phyloP scores from a whole-genome alignment of 2,113 vertebrate genomes.

The Corapipo altera region DNA sequence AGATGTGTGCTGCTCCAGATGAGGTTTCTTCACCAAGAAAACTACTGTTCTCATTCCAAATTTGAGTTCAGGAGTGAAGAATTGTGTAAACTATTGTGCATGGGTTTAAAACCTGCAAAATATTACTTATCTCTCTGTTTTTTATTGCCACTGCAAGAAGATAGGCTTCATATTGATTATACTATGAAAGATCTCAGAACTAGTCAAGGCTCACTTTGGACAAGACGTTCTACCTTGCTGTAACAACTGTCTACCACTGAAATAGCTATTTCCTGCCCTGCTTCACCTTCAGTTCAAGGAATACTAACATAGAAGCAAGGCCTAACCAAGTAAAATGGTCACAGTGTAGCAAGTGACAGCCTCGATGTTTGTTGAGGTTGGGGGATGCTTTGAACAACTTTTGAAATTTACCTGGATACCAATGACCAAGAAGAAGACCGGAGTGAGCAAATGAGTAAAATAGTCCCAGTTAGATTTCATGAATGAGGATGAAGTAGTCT shows the following conservation, averaged over 20 bases:
- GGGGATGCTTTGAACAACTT: not conserved
- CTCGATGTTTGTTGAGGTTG: fast-evolving
- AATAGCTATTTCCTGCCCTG: not conserved
- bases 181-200: not conserved
- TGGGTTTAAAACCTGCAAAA: not conserved
- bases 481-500: not conserved
- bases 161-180: not conserved
- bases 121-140: not conserved
- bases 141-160: not conserved
- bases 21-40: not conserved
- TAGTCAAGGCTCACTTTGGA: not conserved
- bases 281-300: not conserved
- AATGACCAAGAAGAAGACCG: too few species aligned
- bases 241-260: not conserved
- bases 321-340: not conserved
- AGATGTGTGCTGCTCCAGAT: not conserved
- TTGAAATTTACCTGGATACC: not conserved
- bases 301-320: not conserved
- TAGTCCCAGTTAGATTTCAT: not conserved
- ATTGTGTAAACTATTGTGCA: not conserved
- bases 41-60: not conserved
- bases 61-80: not conserved
- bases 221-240: not conserved
- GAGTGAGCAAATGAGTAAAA: not conserved
- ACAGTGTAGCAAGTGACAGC: not conserved